Evolutionary conservation across 2,888 invertebrate genomes (phyloP), one percentile per base, ranked within the genome.

Genomic region (Zelleria hepariella): DNA sequence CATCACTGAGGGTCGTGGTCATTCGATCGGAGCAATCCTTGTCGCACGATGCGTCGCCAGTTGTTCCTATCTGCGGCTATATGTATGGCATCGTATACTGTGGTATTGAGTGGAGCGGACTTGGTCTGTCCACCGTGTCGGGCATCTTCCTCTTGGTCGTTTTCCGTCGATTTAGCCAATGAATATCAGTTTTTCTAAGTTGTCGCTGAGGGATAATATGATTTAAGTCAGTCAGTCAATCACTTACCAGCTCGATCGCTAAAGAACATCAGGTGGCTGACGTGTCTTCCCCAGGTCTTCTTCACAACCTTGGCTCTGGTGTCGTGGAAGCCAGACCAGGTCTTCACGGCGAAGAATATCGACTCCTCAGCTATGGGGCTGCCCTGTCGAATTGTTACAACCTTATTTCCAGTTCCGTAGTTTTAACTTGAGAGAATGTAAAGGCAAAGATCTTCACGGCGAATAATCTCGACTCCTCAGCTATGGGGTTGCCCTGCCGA

Each of bases 361-460:
- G 93, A 90, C 58, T 92, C 88, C 66, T 90, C 86, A 32, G 89
- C 73, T 65, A 93, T 82, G 59, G 91, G 78, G 70, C 87, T 80
- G 68, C 88, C 91, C 94, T 94, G 81, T 20, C 55, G 32, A 15
- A 42, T 42, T 42, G 32, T 2, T 42, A 15, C 15, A 15, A 15
- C 2, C 32, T 42, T 42, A 42, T 15, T 42, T 42, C 25, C 2
- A 23, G 2, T 15, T 5, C 32, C 6, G 10, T 15, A 15, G 4
- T 15, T 15, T 42, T 42, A 4, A 42, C n/a, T n/a, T n/a, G n/a
- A n/a, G n/a, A n/a, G n/a, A n/a, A n/a, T n/a, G n/a, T n/a, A n/a
- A n/a, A n/a, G n/a, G n/a, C n/a, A n/a, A n/a, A 98, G 1, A 98
- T 98, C 90, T 98, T 98, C 64, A 98, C 94, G 60, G 96, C 97